phyloP scores from a whole-genome alignment of 2,888 invertebrate genomes.

The Troides helena region DNA sequence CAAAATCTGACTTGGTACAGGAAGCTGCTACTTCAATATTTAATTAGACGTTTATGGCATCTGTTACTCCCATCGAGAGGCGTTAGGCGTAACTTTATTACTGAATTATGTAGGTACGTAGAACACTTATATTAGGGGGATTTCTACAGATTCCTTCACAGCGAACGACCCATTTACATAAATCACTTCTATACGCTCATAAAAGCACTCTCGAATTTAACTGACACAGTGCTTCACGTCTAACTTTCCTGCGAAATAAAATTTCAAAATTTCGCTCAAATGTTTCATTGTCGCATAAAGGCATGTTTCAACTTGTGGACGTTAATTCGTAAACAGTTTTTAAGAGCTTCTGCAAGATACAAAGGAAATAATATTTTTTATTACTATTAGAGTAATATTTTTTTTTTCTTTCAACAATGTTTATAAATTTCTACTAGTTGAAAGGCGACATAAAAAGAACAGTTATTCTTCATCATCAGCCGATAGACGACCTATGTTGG shows the following conservation, averaged over 20 bases:
- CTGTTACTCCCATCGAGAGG: constrained; percentile 26
- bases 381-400: no score
- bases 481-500: no score
- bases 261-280: constrained; percentile 51
- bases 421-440: no score
- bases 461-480: no score
- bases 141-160: constrained; percentile 33
- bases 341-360: no score
- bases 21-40: constrained; percentile 23
- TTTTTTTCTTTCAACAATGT: no score
- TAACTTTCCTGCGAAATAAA: constrained; percentile 46
- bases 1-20: background rate
- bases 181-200: constrained; percentile 57
- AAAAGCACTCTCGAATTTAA: constrained; percentile 58
- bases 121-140: constrained; percentile 28
- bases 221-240: constrained; percentile 44
- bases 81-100: constrained; percentile 29
- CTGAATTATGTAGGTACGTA: constrained; percentile 23
- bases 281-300: constrained; percentile 49
- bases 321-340: background rate
- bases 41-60: constrained; percentile 28
- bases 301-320: constrained; percentile 31
- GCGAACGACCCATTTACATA: constrained; percentile 54
- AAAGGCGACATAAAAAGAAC: no score
- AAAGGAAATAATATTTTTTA: no score